Base-by-base conservation (phyloP, 1,140 invertebrate species). In the Leptestheria dahalacensis region DNA sequence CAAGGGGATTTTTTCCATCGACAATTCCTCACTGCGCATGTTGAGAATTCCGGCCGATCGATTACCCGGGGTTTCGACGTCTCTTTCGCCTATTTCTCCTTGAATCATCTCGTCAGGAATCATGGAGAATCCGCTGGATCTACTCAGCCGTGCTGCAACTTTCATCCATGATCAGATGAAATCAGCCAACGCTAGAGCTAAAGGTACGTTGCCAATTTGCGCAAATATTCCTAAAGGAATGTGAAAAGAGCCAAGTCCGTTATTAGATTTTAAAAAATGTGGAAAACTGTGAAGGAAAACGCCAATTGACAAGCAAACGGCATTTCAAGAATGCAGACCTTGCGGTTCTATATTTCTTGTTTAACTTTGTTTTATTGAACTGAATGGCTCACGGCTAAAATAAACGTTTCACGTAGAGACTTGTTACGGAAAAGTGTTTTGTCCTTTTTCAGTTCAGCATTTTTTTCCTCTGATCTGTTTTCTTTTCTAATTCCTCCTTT, bases 91-190 rank as follows among this genome's bases (percentile, higher is more conserved):
- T 15, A 41, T 41, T 15, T 41, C 15, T 41, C 15, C 15, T 41
- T 15, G 33, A n/a, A n/a, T n/a, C n/a, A n/a, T n/a, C n/a, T n/a
- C n/a, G 33, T 41, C 6, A 41, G 33, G 33, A 41, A 41, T 41
- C 33, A 80, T 86, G 70, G 89, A 91, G 77, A 85, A 86, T 62
- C 84, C 88, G 58, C 74, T 92, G 69, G 88, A 92, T 69, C 88
- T 92, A 64, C 76, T 92, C 63, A 90, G 87, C 54, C 78, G 87
- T 69, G 89, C 88, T 60, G 89, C 89, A 23, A 90, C 87, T 15
- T 90, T 92, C 11, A 60, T 60, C 52, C 58, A 60, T 28, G 48
- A 60, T 23, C 58, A 60, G 52, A 41, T 41, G 33, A 41, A 41
- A 15, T 41, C 33, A 15, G 33, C 33, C 33, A 41, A 41, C 15